Base-by-base conservation (phyloP, 1,140 invertebrate genomes). In the Apolygus lucorum region DNA sequence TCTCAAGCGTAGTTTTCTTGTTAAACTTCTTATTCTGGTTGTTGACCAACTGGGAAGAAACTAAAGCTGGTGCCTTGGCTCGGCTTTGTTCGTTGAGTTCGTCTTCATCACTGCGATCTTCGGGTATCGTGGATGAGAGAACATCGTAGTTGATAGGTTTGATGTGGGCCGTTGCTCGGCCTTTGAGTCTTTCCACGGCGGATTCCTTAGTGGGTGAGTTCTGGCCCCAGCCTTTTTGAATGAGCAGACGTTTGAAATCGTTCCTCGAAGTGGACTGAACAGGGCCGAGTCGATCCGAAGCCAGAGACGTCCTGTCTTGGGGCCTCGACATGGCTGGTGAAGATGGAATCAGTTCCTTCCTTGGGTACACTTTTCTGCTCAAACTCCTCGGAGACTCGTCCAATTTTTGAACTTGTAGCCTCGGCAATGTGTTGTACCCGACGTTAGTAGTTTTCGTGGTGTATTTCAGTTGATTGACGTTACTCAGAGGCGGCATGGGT, bases 81-180 rank as follows among this genome's bases (percentile, higher is more conserved):
- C 21, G 24, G 25, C 24, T 29, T 64, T 22, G 34, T 17, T 64
- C 52, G 65, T 26, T 64, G 21, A 59, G 28, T 73, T 71, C 72
- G 52, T 89, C 87, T 74, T 89, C 88, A 81, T 89, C 88, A 73
- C 85, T 86, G 75, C 86, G 85, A 73, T 85, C 91, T 81, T 93
- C 91, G n/a, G 86, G 86, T 77, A 93, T 93, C 62, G 90, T 90
- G 4, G 89, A 90, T 14, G 90, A 90, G 71, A 93, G 83, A 22
- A 92, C 90, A 75, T 92, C 88, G 74, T 63, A 84, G 81, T 62
- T 79, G 76, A 54, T 79, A 76, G 74, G 83, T 81, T 70, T 82
- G 78, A 68, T 81, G 80, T 63, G 24, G 2, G 67, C 27, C 29
- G 27, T 69, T 4, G 54, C 54, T 63, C 49, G 68, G 29, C 72